A percentile compares a stretch with the other conserved stretches of the same genome.
phyloP scores from a whole-genome alignment of 2,113 vertebrate species.

The Uropsilus gracilis region DNA sequence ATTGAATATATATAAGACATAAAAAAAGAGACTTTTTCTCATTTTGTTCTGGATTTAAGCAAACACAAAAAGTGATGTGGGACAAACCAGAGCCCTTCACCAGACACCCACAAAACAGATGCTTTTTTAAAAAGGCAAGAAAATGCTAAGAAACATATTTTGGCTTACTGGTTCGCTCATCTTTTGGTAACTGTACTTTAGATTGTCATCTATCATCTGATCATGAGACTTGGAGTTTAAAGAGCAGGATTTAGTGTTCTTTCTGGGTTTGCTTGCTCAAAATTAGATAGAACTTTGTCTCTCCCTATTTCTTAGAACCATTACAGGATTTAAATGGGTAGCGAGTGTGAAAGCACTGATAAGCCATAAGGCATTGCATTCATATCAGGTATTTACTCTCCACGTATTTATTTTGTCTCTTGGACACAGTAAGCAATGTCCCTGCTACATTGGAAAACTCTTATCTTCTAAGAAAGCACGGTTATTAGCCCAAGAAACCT shows the following conservation, averaged over 20 bases:
- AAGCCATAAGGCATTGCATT: not conserved
- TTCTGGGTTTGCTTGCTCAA: not conserved
- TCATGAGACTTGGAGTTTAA: not conserved
- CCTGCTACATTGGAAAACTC: not conserved
- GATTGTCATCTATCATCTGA: not conserved
- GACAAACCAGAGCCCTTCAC: conserved; percentile 58
- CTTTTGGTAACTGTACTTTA: conserved; percentile 37
- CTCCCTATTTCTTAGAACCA: not conserved
- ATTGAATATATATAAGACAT: too few relatives aligned
- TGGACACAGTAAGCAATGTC: not conserved
- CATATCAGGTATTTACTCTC: not conserved
- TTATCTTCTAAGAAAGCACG: conserved; percentile 28
- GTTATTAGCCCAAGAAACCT: conserved; percentile 20
- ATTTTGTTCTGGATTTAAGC: conserved; percentile 60
- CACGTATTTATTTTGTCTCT: conserved; percentile 9
- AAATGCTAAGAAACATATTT: conserved; percentile 52
- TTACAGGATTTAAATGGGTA: not conserved
- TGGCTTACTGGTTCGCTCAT: conserved; percentile 23
- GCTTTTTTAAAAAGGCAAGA: conserved; percentile 29
- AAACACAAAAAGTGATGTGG: conserved; percentile 49
- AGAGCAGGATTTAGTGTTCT: not conserved
- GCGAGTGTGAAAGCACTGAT: not conserved
- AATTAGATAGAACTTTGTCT: not conserved
- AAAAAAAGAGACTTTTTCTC: conserved; percentile 57
- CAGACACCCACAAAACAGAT: conserved; percentile 67